These are phyloP conservation scores for Caenorhabditis zanzibari DNA, from an alignment of 2,888 invertebrate species.

Conservation along the genomic window DNA sequence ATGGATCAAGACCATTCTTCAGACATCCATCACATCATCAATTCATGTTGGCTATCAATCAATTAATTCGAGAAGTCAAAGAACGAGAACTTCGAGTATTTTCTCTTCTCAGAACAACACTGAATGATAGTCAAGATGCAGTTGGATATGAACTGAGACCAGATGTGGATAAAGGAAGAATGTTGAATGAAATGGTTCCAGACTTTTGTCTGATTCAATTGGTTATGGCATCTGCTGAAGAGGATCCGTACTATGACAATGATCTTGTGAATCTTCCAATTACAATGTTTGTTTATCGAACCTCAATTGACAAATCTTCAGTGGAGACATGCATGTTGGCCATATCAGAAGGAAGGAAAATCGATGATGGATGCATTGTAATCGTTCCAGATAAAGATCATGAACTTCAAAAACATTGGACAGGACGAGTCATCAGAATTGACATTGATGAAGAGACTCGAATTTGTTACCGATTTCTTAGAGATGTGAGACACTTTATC, in stretches of 20 bases:
- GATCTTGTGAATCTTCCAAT: slow-evolving; percentile 58
- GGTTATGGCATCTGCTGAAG: slow-evolving; percentile 37
- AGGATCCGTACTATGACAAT: slow-evolving; percentile 31
- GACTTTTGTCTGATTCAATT: slow-evolving; percentile 46
- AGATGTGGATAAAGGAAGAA: not conserved
- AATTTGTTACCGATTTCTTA: slow-evolving; percentile 48
- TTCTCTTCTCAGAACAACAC: slow-evolving; percentile 60
- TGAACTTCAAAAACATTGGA: slow-evolving; percentile 56
- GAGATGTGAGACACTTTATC: slow-evolving; percentile 38
- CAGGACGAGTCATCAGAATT: slow-evolving; percentile 49
- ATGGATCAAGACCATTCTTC: slow-evolving; percentile 8
- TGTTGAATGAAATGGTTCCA: slow-evolving; percentile 31
- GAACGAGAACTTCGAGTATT: slow-evolving; percentile 67
- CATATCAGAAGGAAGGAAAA: slow-evolving; percentile 56
- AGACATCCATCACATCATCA: slow-evolving; percentile 21
- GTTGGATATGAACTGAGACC: slow-evolving; percentile 50
- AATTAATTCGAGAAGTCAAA: slow-evolving; percentile 53
- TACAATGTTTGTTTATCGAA: slow-evolving; percentile 52
- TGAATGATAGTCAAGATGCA: slow-evolving; percentile 62
- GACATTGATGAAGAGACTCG: slow-evolving; percentile 65
- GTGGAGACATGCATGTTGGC: slow-evolving; percentile 55
- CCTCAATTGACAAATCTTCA: slow-evolving; percentile 25
- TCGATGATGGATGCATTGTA: slow-evolving; percentile 58
- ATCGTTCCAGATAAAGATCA: slow-evolving; percentile 51
- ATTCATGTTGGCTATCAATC: slow-evolving; percentile 51